These are phyloP conservation scores for Hypomecis atomaria DNA, from an alignment of 2,888 invertebrate species.

Conservation along the genomic window DNA sequence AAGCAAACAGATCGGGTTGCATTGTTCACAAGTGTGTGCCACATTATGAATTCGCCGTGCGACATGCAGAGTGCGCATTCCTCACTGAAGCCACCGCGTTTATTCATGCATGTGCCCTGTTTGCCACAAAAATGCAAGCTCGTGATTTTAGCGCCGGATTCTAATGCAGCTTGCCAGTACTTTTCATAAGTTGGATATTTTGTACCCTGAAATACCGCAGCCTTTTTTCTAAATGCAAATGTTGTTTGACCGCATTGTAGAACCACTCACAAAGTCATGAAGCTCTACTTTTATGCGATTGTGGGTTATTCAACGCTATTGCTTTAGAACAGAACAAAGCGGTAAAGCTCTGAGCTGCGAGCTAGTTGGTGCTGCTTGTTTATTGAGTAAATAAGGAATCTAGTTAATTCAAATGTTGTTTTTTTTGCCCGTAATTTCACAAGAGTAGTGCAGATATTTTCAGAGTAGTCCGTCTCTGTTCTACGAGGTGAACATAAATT, in stretches of 20 bases:
- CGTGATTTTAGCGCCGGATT: slow-evolving; percentile 29
- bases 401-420: background rate
- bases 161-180: slow-evolving; percentile 17
- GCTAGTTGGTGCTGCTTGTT: slow-evolving; percentile 9
- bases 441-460: too few relatives aligned
- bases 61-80: slow-evolving; percentile 33
- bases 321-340: slow-evolving; percentile 9
- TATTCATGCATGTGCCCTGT: slow-evolving; percentile 36
- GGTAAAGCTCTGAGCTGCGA: slow-evolving; percentile 9
- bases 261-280: slow-evolving; percentile 17
- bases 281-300: slow-evolving; percentile 7
- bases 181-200: slow-evolving; percentile 17
- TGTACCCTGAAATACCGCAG: slow-evolving; percentile 10
- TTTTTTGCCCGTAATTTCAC: too few relatives aligned
- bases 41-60: slow-evolving; percentile 34
- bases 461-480: too few relatives aligned
- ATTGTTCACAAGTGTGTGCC: slow-evolving; percentile 29
- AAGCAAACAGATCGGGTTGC: slow-evolving; percentile 32
- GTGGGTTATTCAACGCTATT: slow-evolving; percentile 8
- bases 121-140: slow-evolving; percentile 35
- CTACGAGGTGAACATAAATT: background rate
- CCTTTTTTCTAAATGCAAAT: slow-evolving; percentile 10
- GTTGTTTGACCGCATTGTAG: slow-evolving; percentile 5
- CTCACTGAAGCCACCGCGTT: slow-evolving; percentile 29
- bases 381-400: slow-evolving; percentile 1